phyloP scores from a whole-genome alignment of 2,113 vertebrate species.

The Chrysochloris asiatica region DNA sequence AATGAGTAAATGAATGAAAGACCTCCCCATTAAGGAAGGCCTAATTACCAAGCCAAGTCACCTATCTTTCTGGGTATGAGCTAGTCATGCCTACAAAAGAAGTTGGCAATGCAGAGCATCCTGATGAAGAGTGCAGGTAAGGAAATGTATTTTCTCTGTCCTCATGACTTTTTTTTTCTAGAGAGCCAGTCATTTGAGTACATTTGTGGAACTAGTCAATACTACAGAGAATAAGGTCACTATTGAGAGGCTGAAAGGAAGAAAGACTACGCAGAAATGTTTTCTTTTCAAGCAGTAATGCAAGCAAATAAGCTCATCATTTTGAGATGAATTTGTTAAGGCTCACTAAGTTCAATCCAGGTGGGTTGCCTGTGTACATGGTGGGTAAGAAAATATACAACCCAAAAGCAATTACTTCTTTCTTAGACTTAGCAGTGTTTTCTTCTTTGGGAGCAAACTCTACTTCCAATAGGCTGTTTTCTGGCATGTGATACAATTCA shows the following conservation, averaged over 20 bases:
- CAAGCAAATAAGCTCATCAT: conserved; percentile 33
- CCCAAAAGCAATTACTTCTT: not conserved
- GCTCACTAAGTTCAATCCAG: not conserved
- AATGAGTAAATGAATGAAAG: not conserved
- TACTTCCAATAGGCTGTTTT: too few species aligned
- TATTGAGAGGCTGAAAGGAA: not conserved
- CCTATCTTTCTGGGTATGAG: conserved; percentile 3
- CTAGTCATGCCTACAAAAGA: not conserved
- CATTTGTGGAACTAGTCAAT: not conserved
- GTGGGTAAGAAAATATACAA: conserved; percentile 11
- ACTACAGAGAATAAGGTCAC: not conserved
- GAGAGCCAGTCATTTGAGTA: conserved; percentile 29
- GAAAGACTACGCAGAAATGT: not conserved
- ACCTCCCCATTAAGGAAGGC: not conserved
- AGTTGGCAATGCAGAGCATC: not conserved
- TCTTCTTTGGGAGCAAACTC: not conserved
- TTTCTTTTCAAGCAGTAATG: conserved; percentile 47
- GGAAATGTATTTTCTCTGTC: conserved; percentile 45
- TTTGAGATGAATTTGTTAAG: conserved; percentile 35
- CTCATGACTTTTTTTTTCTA: conserved; percentile 6
- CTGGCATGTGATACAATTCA: not conserved
- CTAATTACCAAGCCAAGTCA: not conserved
- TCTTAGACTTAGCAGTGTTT: conserved; percentile 30
- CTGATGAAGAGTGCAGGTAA: not conserved
- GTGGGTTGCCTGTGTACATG: not conserved